A percentile compares a stretch with the other conserved stretches of the same genome.
Evolutionary conservation across 2,888 invertebrate genomes (phyloP).

Genomic region (Nysson spinosus): DNA sequence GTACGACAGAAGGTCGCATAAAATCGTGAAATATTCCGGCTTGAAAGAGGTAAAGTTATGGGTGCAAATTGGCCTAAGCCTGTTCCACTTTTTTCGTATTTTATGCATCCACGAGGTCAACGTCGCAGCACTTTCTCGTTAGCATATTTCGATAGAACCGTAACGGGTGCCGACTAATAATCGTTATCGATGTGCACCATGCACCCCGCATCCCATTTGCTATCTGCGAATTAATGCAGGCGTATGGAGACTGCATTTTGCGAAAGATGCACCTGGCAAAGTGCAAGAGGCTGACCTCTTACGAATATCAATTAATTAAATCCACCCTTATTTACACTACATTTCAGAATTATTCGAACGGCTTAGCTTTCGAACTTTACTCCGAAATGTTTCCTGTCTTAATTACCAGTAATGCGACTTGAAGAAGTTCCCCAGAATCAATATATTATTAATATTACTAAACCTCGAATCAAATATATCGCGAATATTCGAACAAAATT

Average conservation of each 20-base stretch:
- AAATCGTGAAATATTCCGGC: conserved; percentile 6
- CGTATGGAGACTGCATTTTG: conserved; percentile 24
- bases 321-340: too few relatives aligned
- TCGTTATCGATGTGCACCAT: conserved; percentile 23
- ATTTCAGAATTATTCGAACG: too few relatives aligned
- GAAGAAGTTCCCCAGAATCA: too few relatives aligned
- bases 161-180: conserved; percentile 30
- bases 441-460: too few relatives aligned
- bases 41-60: conserved; percentile 10
- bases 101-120: conserved; percentile 8
- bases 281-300: too few relatives aligned
- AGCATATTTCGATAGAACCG: conserved; percentile 18
- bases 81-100: conserved; percentile 14
- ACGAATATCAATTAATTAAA: too few relatives aligned
- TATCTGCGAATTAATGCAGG: conserved; percentile 40
- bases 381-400: too few relatives aligned
- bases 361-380: too few relatives aligned
- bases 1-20: too few relatives aligned
- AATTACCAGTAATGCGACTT: too few relatives aligned
- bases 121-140: conserved; percentile 9
- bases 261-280: conserved; percentile 17
- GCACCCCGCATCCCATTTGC: conserved; percentile 19
- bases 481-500: too few relatives aligned
- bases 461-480: too few relatives aligned
- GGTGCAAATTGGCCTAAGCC: background rate